Conservation (phyloP, 2,888 invertebrate genomes). For the Nudaria mundana region DNA sequence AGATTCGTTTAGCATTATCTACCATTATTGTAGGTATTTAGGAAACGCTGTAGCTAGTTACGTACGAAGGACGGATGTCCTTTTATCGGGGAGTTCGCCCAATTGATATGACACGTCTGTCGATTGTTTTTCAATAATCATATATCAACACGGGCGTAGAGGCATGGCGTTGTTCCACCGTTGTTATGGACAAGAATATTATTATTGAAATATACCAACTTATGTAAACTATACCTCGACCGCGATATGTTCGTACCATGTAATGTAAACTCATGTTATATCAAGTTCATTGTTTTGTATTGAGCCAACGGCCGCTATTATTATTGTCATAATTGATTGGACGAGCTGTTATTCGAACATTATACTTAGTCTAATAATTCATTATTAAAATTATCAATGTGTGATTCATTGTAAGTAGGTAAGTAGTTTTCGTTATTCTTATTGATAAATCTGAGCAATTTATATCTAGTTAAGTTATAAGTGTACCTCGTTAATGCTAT, state of each 20-base stretch:
- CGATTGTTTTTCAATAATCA: constrained; percentile 49
- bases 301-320: constrained; percentile 32
- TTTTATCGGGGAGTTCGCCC: constrained; percentile 52
- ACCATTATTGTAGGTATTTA: constrained; percentile 27
- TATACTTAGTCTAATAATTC: constrained; percentile 22
- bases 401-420: constrained; percentile 20
- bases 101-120: constrained; percentile 65
- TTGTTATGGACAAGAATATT: constrained; percentile 26
- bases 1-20: constrained; percentile 8
- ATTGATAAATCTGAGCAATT: constrained; percentile 10
- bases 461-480: no score
- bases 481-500: no score
- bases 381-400: constrained; percentile 18
- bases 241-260: constrained; percentile 27
- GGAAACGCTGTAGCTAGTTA: constrained; percentile 27
- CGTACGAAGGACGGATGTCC: constrained; percentile 47
- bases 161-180: constrained; percentile 19
- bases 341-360: constrained; percentile 35
- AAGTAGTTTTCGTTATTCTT: constrained; percentile 14
- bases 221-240: constrained; percentile 20
- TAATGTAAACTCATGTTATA: constrained; percentile 35
- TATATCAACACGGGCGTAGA: constrained; percentile 34
- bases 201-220: constrained; percentile 22
- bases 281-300: constrained; percentile 48
- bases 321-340: constrained; percentile 39